Conservation (phyloP, 1,140 invertebrate genomes). For the Cherax destructor region DNA sequence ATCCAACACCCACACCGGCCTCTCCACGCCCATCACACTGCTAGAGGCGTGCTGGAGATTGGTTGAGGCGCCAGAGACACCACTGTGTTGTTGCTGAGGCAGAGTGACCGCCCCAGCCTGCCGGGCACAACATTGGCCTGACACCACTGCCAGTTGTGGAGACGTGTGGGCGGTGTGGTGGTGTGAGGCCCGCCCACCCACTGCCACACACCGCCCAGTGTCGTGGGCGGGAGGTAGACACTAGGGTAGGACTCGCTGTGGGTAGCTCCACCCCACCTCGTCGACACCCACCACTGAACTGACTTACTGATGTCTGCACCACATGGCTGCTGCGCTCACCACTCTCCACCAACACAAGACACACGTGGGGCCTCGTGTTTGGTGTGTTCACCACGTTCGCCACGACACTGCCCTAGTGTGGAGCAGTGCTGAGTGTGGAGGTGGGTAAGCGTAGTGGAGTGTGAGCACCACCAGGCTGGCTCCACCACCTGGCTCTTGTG, state of each 20-base stretch:
- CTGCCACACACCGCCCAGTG: neutral
- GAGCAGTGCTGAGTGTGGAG: neutral
- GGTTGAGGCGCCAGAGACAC: neutral
- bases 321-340: neutral
- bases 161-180: constrained; percentile 2
- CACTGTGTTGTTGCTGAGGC: neutral
- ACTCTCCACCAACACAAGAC: neutral
- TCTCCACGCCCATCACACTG: neutral
- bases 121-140: neutral
- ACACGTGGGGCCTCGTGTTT: neutral
- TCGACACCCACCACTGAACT: neutral
- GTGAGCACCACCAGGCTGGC: neutral
- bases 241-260: neutral
- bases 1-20: neutral
- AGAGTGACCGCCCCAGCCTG: neutral
- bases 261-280: neutral
- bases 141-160: neutral
- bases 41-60: neutral
- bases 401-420: too few relatives aligned
- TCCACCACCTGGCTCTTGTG: neutral
- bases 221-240: neutral
- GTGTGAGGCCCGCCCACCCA: neutral
- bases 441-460: neutral
- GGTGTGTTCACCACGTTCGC: too few relatives aligned
- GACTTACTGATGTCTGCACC: neutral